Percentiles rank a stretch among this genome's conserved stretches.
Conservation (phyloP, 1,140 invertebrate species). For the Megalopta genalis region DNA sequence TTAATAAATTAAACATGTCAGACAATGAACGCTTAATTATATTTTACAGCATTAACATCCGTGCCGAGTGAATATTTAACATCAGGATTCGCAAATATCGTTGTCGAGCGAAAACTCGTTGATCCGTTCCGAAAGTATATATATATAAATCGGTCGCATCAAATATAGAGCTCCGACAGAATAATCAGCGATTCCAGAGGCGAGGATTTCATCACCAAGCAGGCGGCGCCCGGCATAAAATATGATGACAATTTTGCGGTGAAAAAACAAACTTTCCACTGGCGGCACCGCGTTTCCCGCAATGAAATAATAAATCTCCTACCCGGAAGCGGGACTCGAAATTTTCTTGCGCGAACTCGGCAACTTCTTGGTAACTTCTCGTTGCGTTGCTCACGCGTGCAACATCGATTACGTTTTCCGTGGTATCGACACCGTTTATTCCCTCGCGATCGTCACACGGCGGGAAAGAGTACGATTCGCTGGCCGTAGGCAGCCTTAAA, state of each 20-base stretch:
- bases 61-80: background rate
- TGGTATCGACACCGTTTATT: too few relatives aligned
- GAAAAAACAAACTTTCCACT: constrained; percentile 1
- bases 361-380: constrained; percentile 18
- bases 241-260: constrained; percentile 28
- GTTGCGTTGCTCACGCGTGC: background rate
- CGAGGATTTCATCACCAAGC: background rate
- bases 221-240: constrained; percentile 20
- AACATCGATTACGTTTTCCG: background rate
- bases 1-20: constrained; percentile 17
- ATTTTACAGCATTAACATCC: constrained; percentile 32
- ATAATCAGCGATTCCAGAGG: too few relatives aligned
- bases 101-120: background rate
- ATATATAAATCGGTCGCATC: too few relatives aligned
- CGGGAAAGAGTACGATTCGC: too few relatives aligned
- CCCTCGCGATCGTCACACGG: too few relatives aligned
- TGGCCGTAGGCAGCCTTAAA: too few relatives aligned
- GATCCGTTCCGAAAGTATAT: background rate
- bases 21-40: constrained; percentile 32
- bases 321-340: background rate
- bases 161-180: background rate
- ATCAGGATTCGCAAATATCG: too few relatives aligned
- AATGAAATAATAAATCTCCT: constrained; percentile 41
- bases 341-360: background rate
- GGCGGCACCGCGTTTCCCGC: background rate